These are phyloP conservation scores for Antheraea pernyi DNA, from an alignment of 1,140 invertebrate genomes.

Conservation along the genomic window DNA sequence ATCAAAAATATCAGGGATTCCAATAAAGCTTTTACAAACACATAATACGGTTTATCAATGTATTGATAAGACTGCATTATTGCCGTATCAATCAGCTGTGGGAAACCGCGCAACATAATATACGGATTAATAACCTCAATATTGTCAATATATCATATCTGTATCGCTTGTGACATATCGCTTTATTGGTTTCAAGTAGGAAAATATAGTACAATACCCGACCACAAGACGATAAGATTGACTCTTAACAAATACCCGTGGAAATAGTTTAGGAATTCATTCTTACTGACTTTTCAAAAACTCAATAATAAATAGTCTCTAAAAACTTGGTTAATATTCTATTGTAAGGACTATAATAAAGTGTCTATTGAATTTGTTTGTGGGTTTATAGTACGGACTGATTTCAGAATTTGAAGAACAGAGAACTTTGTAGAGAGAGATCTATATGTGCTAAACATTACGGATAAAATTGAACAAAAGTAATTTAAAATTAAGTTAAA, in stretches of 20 bases:
- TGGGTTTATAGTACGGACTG: no score
- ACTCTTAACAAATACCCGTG: neutral
- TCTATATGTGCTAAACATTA: no score
- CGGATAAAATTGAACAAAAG: no score
- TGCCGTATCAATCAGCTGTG: slow-evolving; percentile 1
- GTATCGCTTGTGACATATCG: slow-evolving; percentile 3
- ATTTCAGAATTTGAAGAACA: no score
- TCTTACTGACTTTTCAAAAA: no score
- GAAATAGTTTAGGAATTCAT: neutral
- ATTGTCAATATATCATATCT: neutral
- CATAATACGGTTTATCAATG: neutral
- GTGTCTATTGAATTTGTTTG: no score
- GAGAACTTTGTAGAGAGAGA: no score
- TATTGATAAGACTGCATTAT: neutral
- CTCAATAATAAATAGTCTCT: no score
- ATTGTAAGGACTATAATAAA: no score
- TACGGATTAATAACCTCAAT: neutral
- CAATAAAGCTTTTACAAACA: neutral
- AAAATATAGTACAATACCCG: neutral
- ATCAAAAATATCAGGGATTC: neutral
- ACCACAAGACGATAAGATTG: neutral
- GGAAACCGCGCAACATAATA: slow-evolving; percentile 2
- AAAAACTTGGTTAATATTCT: no score
- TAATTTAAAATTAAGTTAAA: no score
- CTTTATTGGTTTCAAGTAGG: slow-evolving; percentile 1